A percentile compares a stretch with the other conserved stretches of the same genome.
Conservation (phyloP, 2,797 vertebrate genomes). For the Heterohyrax brucei region DNA sequence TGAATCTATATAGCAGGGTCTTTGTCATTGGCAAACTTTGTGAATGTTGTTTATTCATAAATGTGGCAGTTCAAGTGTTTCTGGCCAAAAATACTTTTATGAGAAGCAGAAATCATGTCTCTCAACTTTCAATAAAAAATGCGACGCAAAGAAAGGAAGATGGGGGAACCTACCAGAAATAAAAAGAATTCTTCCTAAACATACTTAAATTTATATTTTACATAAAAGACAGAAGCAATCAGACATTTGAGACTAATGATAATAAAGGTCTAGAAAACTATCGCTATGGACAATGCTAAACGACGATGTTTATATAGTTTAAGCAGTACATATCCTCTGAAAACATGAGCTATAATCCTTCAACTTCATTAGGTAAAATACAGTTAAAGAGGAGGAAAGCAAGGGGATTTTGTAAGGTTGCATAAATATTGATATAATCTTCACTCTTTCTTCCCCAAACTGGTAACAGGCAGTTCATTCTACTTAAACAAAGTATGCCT, state of each 20-base stretch:
- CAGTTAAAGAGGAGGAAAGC: conserved; percentile 72
- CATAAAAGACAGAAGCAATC: conserved; percentile 56
- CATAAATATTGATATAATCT: conserved; percentile 81
- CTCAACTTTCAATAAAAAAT: conserved; percentile 72
- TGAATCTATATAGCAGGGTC: conserved; percentile 78
- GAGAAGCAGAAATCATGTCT: conserved; percentile 69
- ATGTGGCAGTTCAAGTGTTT: conserved; percentile 74
- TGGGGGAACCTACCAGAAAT: conserved; percentile 61
- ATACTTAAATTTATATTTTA: conserved; percentile 72
- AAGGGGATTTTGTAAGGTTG: conserved; percentile 72
- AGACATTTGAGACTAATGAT: conserved; percentile 38
- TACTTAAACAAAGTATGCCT: conserved; percentile 62
- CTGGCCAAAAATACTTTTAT: conserved; percentile 80
- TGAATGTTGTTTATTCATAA: conserved; percentile 86
- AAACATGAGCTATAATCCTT: conserved; percentile 76
- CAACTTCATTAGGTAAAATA: conserved; percentile 81
- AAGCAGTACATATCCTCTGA: conserved; percentile 66
- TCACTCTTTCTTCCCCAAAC: conserved; percentile 65
- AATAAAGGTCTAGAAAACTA: conserved; percentile 55
- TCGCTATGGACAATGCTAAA: conserved; percentile 61
- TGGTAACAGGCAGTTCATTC: conserved; percentile 48
- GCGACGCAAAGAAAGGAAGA: neutral
- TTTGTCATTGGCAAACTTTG: conserved; percentile 86
- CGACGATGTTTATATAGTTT: conserved; percentile 73
- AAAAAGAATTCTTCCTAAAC: conserved; percentile 75